Conservation (phyloP, 2,888 invertebrate genomes). For the Romanomermis culicivorax region DNA sequence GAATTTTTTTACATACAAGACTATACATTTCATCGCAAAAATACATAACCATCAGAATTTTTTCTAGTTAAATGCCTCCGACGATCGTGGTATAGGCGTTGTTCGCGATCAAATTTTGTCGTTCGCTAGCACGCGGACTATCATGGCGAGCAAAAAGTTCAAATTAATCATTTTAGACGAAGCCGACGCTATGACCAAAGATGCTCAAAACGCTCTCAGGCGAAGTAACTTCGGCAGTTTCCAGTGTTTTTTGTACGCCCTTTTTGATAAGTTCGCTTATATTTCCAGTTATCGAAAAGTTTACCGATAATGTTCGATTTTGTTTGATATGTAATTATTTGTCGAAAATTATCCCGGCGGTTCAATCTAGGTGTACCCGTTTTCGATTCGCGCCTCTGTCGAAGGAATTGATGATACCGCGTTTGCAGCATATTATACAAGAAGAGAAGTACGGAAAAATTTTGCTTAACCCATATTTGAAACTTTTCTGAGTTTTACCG, state of each 20-base stretch:
- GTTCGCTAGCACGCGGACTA: conserved; percentile 63
- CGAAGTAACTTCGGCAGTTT: conserved; percentile 50
- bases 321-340: conserved; percentile 97
- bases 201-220: conserved; percentile 91
- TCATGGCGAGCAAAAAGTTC: conserved; percentile 34
- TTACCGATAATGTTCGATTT: conserved; percentile 90
- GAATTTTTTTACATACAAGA: too few species aligned
- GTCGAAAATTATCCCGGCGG: conserved; percentile 90
- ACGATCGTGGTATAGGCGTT: conserved; percentile 86
- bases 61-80: conserved; percentile 74
- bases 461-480: background rate
- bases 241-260: too few species aligned
- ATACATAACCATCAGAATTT: background rate
- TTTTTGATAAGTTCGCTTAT: too few species aligned
- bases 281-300: conserved; percentile 98
- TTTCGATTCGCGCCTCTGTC: conserved; percentile 81
- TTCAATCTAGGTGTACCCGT: conserved; percentile 89
- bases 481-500: conserved; percentile 6
- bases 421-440: conserved; percentile 58
- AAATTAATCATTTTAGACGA: conserved; percentile 92
- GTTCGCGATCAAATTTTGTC: conserved; percentile 77
- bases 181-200: conserved; percentile 97
- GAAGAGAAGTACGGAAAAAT: conserved; percentile 48
- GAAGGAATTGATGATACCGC: conserved; percentile 62
- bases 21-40: too few species aligned